phyloP scores from a whole-genome alignment of 2,113 vertebrate species.

The Martes martes region DNA sequence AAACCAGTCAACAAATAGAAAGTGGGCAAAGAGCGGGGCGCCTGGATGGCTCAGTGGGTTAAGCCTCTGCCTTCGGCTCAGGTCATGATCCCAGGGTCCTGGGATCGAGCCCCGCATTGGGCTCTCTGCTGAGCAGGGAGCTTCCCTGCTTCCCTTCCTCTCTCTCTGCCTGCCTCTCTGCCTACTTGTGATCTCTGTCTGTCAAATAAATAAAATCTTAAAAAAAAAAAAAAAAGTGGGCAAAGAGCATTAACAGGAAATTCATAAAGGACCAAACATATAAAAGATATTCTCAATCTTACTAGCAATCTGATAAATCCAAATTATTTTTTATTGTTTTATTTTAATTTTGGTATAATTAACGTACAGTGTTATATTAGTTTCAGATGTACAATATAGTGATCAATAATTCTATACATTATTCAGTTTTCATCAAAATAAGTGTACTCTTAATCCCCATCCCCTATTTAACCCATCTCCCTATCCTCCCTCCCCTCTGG shows the following conservation, averaged over 20 bases:
- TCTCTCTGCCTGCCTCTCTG: too few species aligned
- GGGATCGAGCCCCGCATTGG: too few species aligned
- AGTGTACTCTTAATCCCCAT: neutral
- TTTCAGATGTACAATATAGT: neutral
- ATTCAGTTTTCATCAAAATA: neutral
- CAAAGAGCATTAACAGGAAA: neutral
- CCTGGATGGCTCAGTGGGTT: too few species aligned
- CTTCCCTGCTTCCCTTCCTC: too few species aligned
- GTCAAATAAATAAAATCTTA: too few species aligned
- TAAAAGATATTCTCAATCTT: neutral
- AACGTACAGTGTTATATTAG: neutral
- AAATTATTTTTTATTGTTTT: neutral
- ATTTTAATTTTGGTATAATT: neutral
- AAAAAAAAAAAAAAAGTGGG: neutral
- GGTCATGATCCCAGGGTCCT: too few species aligned
- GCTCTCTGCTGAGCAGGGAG: too few species aligned
- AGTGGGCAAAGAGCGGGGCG: neutral
- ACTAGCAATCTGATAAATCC: neutral
- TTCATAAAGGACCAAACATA: neutral
- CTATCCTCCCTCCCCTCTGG: too few species aligned
- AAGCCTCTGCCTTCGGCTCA: too few species aligned
- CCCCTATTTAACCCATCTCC: too few species aligned
- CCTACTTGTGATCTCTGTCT: too few species aligned
- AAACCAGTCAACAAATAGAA: neutral
- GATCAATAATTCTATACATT: neutral